A percentile compares a stretch with the other conserved stretches of the same genome.
Evolutionary conservation across 2,888 invertebrate genomes (phyloP).

Genomic region (Melangyna quadrimaculata): DNA sequence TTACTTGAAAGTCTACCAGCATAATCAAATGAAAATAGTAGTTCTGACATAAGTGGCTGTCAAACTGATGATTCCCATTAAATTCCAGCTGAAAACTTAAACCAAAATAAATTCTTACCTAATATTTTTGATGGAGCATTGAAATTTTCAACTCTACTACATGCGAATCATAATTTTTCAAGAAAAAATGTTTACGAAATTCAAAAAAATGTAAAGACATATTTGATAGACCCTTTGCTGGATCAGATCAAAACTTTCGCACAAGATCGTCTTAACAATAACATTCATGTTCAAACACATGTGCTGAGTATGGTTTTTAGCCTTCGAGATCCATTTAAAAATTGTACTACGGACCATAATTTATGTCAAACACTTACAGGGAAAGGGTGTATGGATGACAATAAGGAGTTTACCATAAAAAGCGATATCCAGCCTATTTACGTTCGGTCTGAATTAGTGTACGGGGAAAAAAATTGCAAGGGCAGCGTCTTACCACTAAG

Average conservation of each 20-base stretch:
- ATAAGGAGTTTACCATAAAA: slow-evolving; percentile 26
- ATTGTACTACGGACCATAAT: slow-evolving; percentile 21
- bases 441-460: slow-evolving; percentile 17
- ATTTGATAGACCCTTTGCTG: too few species aligned
- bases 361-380: slow-evolving; percentile 24
- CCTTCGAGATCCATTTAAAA: not conserved
- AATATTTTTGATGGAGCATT: slow-evolving; percentile 22
- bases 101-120: slow-evolving; percentile 7
- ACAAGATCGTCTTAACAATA: slow-evolving; percentile 20
- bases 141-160: slow-evolving; percentile 25
- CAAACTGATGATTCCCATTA: not conserved
- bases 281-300: slow-evolving; percentile 4
- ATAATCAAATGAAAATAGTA: slow-evolving; percentile 9
- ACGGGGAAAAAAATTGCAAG: slow-evolving; percentile 15
- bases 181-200: slow-evolving; percentile 17
- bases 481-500: slow-evolving; percentile 15
- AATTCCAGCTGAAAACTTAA: too few species aligned
- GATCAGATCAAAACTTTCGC: slow-evolving; percentile 20
- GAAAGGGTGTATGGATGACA: slow-evolving; percentile 19
- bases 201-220: too few species aligned
- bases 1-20: not conserved
- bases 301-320: slow-evolving; percentile 7
- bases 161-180: slow-evolving; percentile 18
- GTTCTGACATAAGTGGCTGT: not conserved
- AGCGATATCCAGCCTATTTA: slow-evolving; percentile 29